A percentile compares a stretch with the other conserved stretches of the same genome.
These are phyloP conservation scores for Sceloporus tristichus DNA, from an alignment of 2,113 vertebrate genomes.

Conservation along the genomic window DNA sequence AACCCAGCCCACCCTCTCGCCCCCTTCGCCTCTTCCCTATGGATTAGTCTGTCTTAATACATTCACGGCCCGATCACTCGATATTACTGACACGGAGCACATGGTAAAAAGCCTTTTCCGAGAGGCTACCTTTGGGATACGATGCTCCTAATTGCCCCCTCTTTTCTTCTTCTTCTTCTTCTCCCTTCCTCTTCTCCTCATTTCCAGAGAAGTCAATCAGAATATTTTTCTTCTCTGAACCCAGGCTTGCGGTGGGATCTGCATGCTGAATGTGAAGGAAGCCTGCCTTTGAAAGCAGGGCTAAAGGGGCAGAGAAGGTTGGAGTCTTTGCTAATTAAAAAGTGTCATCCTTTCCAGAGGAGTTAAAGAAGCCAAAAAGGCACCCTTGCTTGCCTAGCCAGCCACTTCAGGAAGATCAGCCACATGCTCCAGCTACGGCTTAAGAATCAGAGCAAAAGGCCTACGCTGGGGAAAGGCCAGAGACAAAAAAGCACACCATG, in stretches of 20 bases:
- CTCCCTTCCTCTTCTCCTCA: conserved; percentile 21
- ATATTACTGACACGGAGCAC: conserved; percentile 38
- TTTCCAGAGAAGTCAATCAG: background rate
- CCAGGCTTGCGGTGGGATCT: conserved; percentile 38
- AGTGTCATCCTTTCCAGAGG: conserved; percentile 48
- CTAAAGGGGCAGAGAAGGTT: background rate
- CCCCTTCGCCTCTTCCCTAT: background rate
- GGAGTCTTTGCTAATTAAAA: conserved; percentile 44
- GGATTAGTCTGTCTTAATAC: conserved; percentile 59
- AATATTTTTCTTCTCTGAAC: background rate
- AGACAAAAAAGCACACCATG: conserved; percentile 10
- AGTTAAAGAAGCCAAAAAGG: conserved; percentile 45
- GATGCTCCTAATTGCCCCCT: conserved; percentile 41
- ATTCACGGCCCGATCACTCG: conserved; percentile 47
- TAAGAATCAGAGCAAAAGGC: conserved; percentile 44
- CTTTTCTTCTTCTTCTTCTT: background rate
- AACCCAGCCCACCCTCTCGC: background rate
- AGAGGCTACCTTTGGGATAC: conserved; percentile 44
- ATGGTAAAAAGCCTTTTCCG: background rate
- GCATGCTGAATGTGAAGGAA: conserved; percentile 38
- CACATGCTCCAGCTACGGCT: conserved; percentile 15
- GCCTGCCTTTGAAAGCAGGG: conserved; percentile 29
- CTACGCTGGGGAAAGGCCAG: background rate
- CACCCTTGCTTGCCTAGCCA: conserved; percentile 28
- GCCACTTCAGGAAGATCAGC: conserved; percentile 41